phyloP scores from a whole-genome alignment of 92 coral and sea anemone species.

The Heliopora coerulea region DNA sequence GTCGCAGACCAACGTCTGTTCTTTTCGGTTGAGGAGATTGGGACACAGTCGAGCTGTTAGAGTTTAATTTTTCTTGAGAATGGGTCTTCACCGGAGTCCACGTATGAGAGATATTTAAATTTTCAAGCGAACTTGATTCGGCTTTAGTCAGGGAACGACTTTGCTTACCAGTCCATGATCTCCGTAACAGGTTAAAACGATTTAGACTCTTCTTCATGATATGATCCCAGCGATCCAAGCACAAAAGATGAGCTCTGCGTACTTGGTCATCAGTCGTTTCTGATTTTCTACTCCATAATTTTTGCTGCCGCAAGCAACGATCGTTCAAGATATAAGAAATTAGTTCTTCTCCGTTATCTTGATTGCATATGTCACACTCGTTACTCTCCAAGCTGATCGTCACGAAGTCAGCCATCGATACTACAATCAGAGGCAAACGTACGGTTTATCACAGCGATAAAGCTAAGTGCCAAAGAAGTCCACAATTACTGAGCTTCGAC shows the following conservation, averaged over 20 bases:
- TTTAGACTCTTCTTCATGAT: constrained; percentile 60
- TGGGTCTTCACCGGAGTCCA: constrained; percentile 15
- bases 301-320: constrained; percentile 52
- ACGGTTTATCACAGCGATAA: no score
- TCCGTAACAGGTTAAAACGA: constrained; percentile 57
- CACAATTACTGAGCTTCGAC: no score
- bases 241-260: constrained; percentile 67
- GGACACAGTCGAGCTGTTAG: neutral
- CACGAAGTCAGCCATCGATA: constrained; percentile 74
- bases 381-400: constrained; percentile 76
- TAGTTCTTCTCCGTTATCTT: constrained; percentile 84
- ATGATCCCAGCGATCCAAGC: constrained; percentile 77
- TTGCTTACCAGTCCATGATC: constrained; percentile 73
- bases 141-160: constrained; percentile 47
- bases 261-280: constrained; percentile 36
- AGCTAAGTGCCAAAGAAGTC: no score
- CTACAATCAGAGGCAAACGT: no score
- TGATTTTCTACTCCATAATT: constrained; percentile 26
- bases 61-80: neutral
- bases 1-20: neutral
- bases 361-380: constrained; percentile 79
- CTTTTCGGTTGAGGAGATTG: neutral
- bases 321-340: constrained; percentile 74
- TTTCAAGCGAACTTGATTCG: constrained; percentile 44
- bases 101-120: constrained; percentile 48